Percentiles rank a stretch among this genome's conserved stretches.
These are phyloP conservation scores for Cephalopholis sonnerati DNA, from an alignment of 2,113 vertebrate genomes.

Conservation along the genomic window DNA sequence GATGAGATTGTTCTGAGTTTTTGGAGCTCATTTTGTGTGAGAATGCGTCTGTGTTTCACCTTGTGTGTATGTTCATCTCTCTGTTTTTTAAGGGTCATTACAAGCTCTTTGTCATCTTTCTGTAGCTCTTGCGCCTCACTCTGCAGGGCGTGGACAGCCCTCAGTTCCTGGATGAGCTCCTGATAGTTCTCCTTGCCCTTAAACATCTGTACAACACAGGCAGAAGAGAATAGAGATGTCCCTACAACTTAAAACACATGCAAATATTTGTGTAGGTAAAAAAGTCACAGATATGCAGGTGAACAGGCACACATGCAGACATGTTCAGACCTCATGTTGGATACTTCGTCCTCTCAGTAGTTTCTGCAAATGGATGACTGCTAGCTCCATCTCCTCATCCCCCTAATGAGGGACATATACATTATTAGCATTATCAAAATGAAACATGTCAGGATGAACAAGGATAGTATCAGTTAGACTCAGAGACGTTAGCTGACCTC, in stretches of 20 bases:
- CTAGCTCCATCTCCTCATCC: slow-evolving; percentile 91
- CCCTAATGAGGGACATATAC: slow-evolving; percentile 77
- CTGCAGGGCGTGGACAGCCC: slow-evolving; percentile 87
- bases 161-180: slow-evolving; percentile 91
- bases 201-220: slow-evolving; percentile 87
- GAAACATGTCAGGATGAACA: not conserved
- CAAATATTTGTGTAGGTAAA: not conserved
- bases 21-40: not conserved
- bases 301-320: not conserved
- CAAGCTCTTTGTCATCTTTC: slow-evolving; percentile 83
- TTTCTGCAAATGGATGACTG: slow-evolving; percentile 90
- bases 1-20: not conserved
- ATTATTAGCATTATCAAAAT: not conserved
- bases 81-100: slow-evolving; percentile 84
- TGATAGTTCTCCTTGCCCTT: slow-evolving; percentile 88
- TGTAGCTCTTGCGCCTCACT: slow-evolving; percentile 85
- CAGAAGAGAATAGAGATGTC: not conserved
- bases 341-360: slow-evolving; percentile 90
- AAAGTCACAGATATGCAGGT: not conserved
- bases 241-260: slow-evolving; percentile 12
- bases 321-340: slow-evolving; percentile 88
- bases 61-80: slow-evolving; percentile 78
- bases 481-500: slow-evolving; percentile 78
- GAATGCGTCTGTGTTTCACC: slow-evolving; percentile 77
- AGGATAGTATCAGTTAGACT: not conserved